Conservation (phyloP, 2,797 vertebrate species). For the Enteromius fasciolatus region DNA sequence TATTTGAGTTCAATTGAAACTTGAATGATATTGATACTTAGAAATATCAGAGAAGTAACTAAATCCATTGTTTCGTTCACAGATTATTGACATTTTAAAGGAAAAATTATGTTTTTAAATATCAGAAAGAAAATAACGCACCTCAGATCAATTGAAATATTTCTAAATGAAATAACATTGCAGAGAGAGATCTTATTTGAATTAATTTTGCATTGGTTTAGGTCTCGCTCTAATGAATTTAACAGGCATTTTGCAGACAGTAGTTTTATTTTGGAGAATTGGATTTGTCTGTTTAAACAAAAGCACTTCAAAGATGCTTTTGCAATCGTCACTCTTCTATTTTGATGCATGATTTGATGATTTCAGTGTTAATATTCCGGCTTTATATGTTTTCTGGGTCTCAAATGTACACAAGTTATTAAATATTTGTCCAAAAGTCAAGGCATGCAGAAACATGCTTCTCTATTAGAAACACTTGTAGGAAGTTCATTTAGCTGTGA, state of each 20-base stretch:
- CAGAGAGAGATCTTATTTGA: neutral
- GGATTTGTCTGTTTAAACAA: slow-evolving; percentile 1
- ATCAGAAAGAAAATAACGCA: neutral
- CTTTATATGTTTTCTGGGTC: neutral
- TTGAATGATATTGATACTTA: no score
- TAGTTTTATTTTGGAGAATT: neutral
- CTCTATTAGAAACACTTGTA: neutral
- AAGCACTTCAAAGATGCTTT: neutral
- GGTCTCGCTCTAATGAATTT: neutral
- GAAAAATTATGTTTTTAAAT: neutral
- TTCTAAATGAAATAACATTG: neutral
- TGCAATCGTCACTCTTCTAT: neutral
- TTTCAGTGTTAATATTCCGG: neutral
- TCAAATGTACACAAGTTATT: neutral
- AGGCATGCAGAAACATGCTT: neutral
- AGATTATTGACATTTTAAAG: neutral
- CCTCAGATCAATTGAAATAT: neutral
- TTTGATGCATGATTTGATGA: neutral
- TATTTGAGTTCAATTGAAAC: neutral
- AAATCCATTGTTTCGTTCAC: neutral
- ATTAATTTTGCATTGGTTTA: neutral
- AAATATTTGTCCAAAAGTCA: neutral
- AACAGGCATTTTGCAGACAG: neutral
- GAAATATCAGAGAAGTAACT: neutral
- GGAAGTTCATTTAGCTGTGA: neutral